Conservation (phyloP, 1,140 invertebrate genomes). For the Papilio helenus region DNA sequence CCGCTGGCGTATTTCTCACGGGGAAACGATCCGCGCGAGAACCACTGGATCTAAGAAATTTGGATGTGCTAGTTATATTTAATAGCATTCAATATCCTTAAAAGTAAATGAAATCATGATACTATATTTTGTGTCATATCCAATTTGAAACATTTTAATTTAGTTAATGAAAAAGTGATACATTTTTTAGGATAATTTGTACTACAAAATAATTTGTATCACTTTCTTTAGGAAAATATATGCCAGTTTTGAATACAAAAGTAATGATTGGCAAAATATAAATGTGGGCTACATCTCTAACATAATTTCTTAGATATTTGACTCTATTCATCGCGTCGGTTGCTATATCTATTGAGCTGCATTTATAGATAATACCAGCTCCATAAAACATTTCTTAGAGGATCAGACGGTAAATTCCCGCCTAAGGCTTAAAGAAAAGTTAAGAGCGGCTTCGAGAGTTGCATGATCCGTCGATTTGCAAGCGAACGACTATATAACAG, state of each 20-base stretch:
- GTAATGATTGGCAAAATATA: too few species aligned
- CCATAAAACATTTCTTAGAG: neutral
- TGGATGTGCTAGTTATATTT: slow-evolving; percentile 38
- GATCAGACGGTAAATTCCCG: slow-evolving; percentile 43
- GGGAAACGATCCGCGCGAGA: slow-evolving; percentile 51
- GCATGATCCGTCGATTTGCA: slow-evolving; percentile 46
- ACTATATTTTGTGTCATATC: too few species aligned
- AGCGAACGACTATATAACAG: slow-evolving; percentile 42
- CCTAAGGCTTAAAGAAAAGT: slow-evolving; percentile 49
- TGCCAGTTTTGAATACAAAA: too few species aligned
- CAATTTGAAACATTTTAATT: too few species aligned
- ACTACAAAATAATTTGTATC: too few species aligned
- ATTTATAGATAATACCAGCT: slow-evolving; percentile 1
- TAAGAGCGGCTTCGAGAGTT: slow-evolving; percentile 43
- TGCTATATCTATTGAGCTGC: neutral
- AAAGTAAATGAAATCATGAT: too few species aligned
- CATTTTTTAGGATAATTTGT: too few species aligned
- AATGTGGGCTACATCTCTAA: too few species aligned
- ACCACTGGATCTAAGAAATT: slow-evolving; percentile 31
- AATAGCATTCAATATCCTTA: neutral
- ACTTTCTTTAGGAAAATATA: too few species aligned
- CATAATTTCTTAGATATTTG: too few species aligned
- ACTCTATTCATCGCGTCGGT: too few species aligned
- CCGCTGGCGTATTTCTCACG: slow-evolving; percentile 63
- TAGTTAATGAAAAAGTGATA: too few species aligned